Conservation (phyloP, 1,140 invertebrate species). For the Dinoponera quadriceps region DNA sequence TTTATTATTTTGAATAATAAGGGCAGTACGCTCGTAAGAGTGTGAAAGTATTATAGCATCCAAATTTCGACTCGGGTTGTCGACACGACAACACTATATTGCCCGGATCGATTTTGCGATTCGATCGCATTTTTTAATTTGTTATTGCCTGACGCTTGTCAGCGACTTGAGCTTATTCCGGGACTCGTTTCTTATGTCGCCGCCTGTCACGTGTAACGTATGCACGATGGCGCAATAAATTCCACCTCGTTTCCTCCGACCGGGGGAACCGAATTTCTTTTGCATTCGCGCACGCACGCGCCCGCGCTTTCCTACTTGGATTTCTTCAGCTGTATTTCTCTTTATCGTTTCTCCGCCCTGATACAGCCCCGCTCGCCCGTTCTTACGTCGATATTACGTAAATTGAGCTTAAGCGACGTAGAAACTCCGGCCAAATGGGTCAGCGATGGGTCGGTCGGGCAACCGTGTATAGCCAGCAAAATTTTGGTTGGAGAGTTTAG, state of each 20-base stretch:
- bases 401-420: slow-evolving; percentile 73
- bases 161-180: neutral
- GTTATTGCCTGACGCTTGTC: neutral
- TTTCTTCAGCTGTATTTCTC: slow-evolving; percentile 3
- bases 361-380: slow-evolving; percentile 30
- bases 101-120: too few relatives aligned
- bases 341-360: slow-evolving; percentile 32
- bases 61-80: too few relatives aligned
- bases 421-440: slow-evolving; percentile 74
- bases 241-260: neutral
- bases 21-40: too few relatives aligned
- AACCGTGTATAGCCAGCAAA: slow-evolving; percentile 32
- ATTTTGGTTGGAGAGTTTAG: slow-evolving; percentile 47
- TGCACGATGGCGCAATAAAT: slow-evolving; percentile 27
- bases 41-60: too few relatives aligned
- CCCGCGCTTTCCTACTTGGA: slow-evolving; percentile 23
- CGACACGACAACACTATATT: too few relatives aligned
- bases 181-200: slow-evolving; percentile 24
- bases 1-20: too few relatives aligned
- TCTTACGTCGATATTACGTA: slow-evolving; percentile 73
- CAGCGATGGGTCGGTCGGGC: slow-evolving; percentile 36
- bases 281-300: slow-evolving; percentile 26
- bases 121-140: slow-evolving; percentile 1
- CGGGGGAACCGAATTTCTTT: slow-evolving; percentile 51
- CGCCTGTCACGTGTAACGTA: slow-evolving; percentile 11